Evolutionary conservation across 2,888 invertebrate genomes (phyloP).

Genomic region (Drosophila imparisetae): DNA sequence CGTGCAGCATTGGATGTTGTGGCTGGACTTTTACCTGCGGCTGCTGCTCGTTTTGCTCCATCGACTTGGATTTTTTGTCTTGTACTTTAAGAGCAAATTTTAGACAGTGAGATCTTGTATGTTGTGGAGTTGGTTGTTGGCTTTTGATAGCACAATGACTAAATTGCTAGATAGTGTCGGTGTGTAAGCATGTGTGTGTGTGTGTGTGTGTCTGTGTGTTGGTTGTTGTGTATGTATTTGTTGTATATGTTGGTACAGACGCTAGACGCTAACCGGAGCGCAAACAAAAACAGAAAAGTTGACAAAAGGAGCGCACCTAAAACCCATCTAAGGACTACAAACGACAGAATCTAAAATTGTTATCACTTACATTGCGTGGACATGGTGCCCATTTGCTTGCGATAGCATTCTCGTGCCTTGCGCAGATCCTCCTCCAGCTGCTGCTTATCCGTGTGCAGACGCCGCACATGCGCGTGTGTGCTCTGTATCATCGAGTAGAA

Average conservation of each 20-base stretch:
- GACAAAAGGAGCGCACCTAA: slow-evolving; percentile 64
- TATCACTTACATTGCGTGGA: slow-evolving; percentile 95
- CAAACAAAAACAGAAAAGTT: slow-evolving; percentile 58
- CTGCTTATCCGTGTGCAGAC: slow-evolving; percentile 93
- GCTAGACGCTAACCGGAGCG: slow-evolving; percentile 69
- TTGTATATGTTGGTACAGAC: slow-evolving; percentile 53
- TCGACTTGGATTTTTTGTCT: slow-evolving; percentile 52
- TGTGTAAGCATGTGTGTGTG: slow-evolving; percentile 45
- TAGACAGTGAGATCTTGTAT: slow-evolving; percentile 63
- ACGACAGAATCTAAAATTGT: slow-evolving; percentile 31
- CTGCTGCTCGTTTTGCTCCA: slow-evolving; percentile 45
- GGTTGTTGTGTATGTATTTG: slow-evolving; percentile 37
- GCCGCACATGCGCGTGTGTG: slow-evolving; percentile 95
- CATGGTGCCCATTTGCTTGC: slow-evolving; percentile 93
- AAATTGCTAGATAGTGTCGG: slow-evolving; percentile 60
- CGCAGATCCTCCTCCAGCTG: slow-evolving; percentile 95
- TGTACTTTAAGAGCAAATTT: slow-evolving; percentile 70
- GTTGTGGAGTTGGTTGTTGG: slow-evolving; percentile 51
- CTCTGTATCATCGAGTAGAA: slow-evolving; percentile 99
- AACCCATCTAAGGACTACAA: slow-evolving; percentile 59
- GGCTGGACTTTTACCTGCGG: slow-evolving; percentile 70
- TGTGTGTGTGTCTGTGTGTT: slow-evolving; percentile 30
- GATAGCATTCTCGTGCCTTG: slow-evolving; percentile 93
- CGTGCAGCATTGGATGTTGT: slow-evolving; percentile 43
- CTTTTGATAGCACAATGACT: slow-evolving; percentile 68